Percentiles rank a stretch among this genome's conserved stretches.
Evolutionary conservation across 2,113 vertebrate genomes (phyloP).

Genomic region (Planiliza haematocheilus): DNA sequence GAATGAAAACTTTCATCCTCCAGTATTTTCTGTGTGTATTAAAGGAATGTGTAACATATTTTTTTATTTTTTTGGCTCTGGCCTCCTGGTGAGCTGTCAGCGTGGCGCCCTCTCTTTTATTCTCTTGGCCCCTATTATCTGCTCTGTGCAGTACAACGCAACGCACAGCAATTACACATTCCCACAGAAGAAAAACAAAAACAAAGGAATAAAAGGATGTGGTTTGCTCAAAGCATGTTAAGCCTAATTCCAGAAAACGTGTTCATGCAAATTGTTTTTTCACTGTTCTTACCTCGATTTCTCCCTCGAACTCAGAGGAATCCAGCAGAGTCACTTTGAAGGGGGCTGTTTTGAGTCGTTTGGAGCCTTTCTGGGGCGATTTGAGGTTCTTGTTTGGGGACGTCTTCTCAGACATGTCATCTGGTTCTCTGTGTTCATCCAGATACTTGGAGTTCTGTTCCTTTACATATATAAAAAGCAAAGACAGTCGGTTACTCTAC

Average conservation of each 20-base stretch:
- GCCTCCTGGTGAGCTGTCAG: constrained; percentile 49
- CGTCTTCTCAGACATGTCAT: constrained; percentile 91
- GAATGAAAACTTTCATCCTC: constrained; percentile 27
- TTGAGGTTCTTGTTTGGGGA: constrained; percentile 94
- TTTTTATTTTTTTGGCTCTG: constrained; percentile 29
- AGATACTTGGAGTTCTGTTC: constrained; percentile 77
- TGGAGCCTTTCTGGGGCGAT: constrained; percentile 93
- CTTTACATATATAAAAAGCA: constrained; percentile 43
- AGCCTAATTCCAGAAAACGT: constrained; percentile 21
- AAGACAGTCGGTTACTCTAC: not conserved
- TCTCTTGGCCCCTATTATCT: constrained; percentile 46
- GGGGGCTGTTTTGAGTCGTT: constrained; percentile 89
- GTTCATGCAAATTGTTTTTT: constrained; percentile 13
- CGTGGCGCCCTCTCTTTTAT: constrained; percentile 31
- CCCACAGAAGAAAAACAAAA: constrained; percentile 35
- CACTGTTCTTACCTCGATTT: constrained; percentile 89
- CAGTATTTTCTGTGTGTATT: constrained; percentile 30
- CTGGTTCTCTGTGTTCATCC: constrained; percentile 87
- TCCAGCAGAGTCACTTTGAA: constrained; percentile 95
- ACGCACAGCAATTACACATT: constrained; percentile 19
- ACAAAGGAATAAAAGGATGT: constrained; percentile 21
- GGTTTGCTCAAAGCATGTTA: constrained; percentile 24
- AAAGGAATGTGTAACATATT: constrained; percentile 43
- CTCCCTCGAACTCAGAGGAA: constrained; percentile 89
- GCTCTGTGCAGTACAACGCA: constrained; percentile 27